Evolutionary conservation across 2,113 vertebrate species (phyloP).

Genomic region (Bos taurus): DNA sequence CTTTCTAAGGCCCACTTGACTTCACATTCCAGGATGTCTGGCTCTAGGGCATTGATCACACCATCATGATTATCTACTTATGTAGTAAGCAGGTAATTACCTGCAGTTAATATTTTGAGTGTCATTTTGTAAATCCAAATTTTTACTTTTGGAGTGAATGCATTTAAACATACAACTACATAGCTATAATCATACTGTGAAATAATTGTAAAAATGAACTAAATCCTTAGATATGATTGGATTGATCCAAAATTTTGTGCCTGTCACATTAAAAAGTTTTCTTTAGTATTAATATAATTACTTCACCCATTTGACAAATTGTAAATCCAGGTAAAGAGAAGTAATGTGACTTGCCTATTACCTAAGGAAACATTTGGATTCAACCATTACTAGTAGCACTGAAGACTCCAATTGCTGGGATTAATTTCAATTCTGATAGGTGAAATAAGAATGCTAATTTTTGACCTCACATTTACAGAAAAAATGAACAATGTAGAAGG

Average conservation of each 20-base stretch:
- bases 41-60: too few species aligned
- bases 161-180: not conserved
- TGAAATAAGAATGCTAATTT: not conserved
- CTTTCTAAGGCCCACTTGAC: too few species aligned
- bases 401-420: not conserved
- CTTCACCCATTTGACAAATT: not conserved
- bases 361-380: not conserved
- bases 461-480: not conserved
- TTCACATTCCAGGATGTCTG: too few species aligned
- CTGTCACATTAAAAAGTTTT: not conserved
- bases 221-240: not conserved
- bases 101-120: not conserved
- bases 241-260: not conserved
- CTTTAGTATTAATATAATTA: not conserved
- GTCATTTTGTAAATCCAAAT: not conserved
- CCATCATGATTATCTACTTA: not conserved
- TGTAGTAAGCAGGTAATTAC: not conserved
- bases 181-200: not conserved
- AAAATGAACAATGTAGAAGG: not conserved
- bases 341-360: not conserved
- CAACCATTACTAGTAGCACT: accelerated
- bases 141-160: not conserved
- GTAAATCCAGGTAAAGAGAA: not conserved
- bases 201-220: not conserved
- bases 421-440: not conserved